Base-by-base conservation (phyloP, 2,797 vertebrate species). In the Sebastolobus alascanus region DNA sequence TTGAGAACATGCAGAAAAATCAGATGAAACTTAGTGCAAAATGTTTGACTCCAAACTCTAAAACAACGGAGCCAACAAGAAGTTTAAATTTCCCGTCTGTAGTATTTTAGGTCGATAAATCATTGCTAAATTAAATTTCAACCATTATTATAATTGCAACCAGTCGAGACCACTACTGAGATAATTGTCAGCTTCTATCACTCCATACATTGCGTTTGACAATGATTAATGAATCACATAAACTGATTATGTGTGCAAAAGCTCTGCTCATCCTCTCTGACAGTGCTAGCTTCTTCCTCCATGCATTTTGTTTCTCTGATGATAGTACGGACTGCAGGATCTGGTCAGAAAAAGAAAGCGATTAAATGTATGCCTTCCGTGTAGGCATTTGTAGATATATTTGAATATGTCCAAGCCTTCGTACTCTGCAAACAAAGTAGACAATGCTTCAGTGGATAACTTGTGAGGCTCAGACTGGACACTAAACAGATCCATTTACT, bases 341-440 rank as follows among this genome's bases (percentile, higher is more conserved):
- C 27, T 31, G 58, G 27, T 58, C 27, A 1, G 31, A 0, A 29
- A 59, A 54, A 54, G 3, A 52, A 20, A 54, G 52, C 10, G 22
- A 52, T 52, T 83, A 64, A 78, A 78, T 75, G 27, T 54, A 66
- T 75, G 71, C 31, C 43, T 60, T 38, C n/a, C 35, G 4, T 0
- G 2, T 35, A 54, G 33, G 5, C 56, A 59, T 38, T 29, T 78
- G 4, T 43, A 59, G 50, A 59, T 75, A 29, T 67, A 71, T 71
- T 22, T 43, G 66, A 80, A 58, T 68, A 50, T 64, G 56, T 54
- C 27, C 61, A 72, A 75, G 56, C 63, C n/a, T 58, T 29, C 29
- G n/a, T 64, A 37, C 56, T 18, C 43, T 46, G 43, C 43, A 46
- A 18, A 46, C 16, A 18, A 46, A 46, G 43, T 46, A 43, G 40